Evolutionary conservation across 1,140 invertebrate species (phyloP).

Genomic region (Pachypeltis micranthus): DNA sequence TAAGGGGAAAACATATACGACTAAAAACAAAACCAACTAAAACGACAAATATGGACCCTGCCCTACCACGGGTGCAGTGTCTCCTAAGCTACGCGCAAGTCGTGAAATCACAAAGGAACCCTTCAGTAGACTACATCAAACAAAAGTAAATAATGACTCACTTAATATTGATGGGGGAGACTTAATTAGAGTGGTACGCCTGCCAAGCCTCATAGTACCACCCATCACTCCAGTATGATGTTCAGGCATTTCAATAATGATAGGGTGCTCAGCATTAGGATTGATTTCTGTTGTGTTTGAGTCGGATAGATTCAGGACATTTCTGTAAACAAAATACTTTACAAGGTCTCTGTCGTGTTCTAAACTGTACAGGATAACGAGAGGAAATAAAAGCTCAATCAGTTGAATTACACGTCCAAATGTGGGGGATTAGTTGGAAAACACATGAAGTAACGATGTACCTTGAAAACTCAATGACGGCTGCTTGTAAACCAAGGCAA

Average conservation of each 20-base stretch:
- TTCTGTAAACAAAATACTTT: slow-evolving; percentile 39
- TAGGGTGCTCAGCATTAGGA: slow-evolving; percentile 53
- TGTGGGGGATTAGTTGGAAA: background rate
- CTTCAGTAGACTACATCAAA: no score
- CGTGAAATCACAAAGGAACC: no score
- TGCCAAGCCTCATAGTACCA: slow-evolving; percentile 95
- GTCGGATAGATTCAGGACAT: slow-evolving; percentile 61
- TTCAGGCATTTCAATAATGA: slow-evolving; percentile 99
- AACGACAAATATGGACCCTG: no score
- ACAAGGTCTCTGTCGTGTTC: slow-evolving; percentile 1
- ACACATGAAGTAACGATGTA: slow-evolving; percentile 20
- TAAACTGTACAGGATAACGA: no score
- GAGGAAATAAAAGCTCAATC: no score
- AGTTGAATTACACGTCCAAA: no score
- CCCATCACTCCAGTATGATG: slow-evolving; percentile 87
- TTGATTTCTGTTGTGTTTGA: slow-evolving; percentile 85
- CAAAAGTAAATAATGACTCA: slow-evolving; percentile 39
- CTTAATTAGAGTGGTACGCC: slow-evolving; percentile 72
- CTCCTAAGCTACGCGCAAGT: no score
- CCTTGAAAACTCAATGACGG: slow-evolving; percentile 91
- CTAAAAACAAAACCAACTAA: no score
- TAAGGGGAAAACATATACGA: no score
- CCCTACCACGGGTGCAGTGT: no score
- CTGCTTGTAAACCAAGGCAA: slow-evolving; percentile 92
- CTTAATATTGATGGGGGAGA: slow-evolving; percentile 48